These are phyloP conservation scores for Nycticorax nycticorax DNA, from an alignment of 2,113 vertebrate species.

Conservation along the genomic window DNA sequence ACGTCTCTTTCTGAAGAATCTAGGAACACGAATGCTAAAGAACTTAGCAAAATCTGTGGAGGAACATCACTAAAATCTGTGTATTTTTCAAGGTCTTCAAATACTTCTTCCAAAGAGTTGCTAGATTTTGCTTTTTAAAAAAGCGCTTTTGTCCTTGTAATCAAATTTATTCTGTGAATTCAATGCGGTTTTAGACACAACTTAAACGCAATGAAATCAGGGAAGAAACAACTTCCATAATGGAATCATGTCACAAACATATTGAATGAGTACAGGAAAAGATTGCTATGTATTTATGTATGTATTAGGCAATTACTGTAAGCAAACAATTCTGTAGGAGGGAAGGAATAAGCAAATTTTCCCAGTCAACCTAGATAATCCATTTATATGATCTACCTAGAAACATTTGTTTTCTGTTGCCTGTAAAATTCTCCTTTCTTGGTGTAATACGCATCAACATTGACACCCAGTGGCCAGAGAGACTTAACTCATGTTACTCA, in stretches of 20 bases:
- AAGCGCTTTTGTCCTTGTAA: not conserved
- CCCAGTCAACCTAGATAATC: not conserved
- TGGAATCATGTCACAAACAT: not conserved
- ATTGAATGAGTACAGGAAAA: not conserved
- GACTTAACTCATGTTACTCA: not conserved
- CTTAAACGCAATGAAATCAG: not conserved
- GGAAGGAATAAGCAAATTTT: not conserved
- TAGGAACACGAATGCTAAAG: not conserved
- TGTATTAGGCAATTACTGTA: not conserved
- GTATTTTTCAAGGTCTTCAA: not conserved
- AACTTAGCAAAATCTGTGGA: not conserved
- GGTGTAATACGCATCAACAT: not conserved
- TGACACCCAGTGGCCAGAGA: constrained; percentile 12
- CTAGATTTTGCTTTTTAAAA: not conserved
- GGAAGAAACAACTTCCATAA: not conserved
- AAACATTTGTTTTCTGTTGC: not conserved
- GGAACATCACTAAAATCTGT: not conserved
- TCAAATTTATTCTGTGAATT: not conserved
- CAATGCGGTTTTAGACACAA: not conserved
- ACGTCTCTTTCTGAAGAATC: not conserved
- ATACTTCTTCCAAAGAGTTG: not conserved
- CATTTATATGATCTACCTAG: not conserved
- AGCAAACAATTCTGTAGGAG: not conserved
- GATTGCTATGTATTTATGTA: not conserved
- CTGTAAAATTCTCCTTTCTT: constrained; percentile 21